These are phyloP conservation scores for Parazoanthus darwini DNA, from an alignment of 92 coral and sea anemone species.

Conservation along the genomic window DNA sequence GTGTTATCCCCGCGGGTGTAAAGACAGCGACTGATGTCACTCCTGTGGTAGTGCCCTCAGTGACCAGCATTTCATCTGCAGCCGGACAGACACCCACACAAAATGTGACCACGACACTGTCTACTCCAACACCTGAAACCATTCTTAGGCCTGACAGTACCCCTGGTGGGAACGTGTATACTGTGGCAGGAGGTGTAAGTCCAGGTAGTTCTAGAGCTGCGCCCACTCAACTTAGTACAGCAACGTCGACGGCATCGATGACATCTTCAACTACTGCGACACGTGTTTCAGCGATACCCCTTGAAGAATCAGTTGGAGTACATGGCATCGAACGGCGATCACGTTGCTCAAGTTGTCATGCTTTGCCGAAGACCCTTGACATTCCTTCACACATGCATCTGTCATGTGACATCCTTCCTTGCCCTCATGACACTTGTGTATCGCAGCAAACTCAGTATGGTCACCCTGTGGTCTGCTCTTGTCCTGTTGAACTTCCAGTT, in stretches of 20 bases:
- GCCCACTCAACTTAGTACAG: neutral
- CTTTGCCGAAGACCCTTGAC: neutral
- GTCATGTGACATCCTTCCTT: constrained; percentile 93
- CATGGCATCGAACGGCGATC: neutral
- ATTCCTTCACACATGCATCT: constrained; percentile 91
- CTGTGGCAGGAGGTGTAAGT: neutral
- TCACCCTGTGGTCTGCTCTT: neutral
- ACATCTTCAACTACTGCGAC: neutral
- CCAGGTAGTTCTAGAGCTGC: neutral
- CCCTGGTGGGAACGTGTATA: neutral
- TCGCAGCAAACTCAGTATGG: neutral
- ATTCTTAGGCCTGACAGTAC: neutral
- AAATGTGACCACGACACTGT: neutral
- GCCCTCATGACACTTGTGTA: constrained; percentile 61
- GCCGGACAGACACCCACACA: neutral
- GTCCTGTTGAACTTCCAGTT: constrained; percentile 1
- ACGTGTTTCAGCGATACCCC: constrained; percentile 13
- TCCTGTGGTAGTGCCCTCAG: neutral
- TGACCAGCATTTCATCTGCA: neutral
- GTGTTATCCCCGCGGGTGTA: neutral
- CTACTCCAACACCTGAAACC: neutral
- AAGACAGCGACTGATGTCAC: neutral
- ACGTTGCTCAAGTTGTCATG: neutral
- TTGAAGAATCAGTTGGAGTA: neutral
- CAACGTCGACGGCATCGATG: neutral